Base-by-base conservation (phyloP, 2,888 invertebrate species). In the Pammene fasciana region DNA sequence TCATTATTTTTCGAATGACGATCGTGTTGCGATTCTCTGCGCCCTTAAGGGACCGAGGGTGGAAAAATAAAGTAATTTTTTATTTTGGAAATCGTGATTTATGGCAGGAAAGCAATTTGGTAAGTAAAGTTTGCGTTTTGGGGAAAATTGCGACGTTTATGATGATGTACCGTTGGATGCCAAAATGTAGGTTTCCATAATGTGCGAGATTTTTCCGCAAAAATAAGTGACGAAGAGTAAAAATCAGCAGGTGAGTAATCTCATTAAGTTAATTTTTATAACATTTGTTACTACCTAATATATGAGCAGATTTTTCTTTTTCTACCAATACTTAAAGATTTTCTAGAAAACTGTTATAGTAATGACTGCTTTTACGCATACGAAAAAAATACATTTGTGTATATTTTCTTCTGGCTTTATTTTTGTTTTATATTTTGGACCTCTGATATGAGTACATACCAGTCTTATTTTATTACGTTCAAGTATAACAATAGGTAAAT, bases 1-100 rank as follows among this genome's bases (percentile, higher is more conserved):
- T 92, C 92, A 92, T 92, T 92, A 92, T 91, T 91, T 89, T 86
- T 82, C 86, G 84, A 88, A 92, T 88, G 88, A 88, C 87, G 84
- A 88, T 91, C 88, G 86, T 85, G 89, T 91, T 83, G 87, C 90
- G 85, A 89, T 89, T 88, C 84, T 88, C 85, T 82, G 76, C 75
- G 80, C 85, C 80, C 85, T 80, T 78, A 73, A 77, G 86, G 86
- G 85, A 82, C 74, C 72, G 73, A 55, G 79, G 81, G 83, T 77
- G 77, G 75, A 75, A 75, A 77, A 78, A 78, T 62, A 79, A 78
- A 76, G 66, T 61, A 45, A 66, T 77, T 74, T 76, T 78, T 81
- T 70, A 70, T 73, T 79, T 76, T 75, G 74, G 74, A 76, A 80
- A 76, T 78, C 72, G 83, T 88, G 90, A 91, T 91, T 91, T 90